These are phyloP conservation scores for Gonatopus flavifemur DNA, from an alignment of 1,140 invertebrate genomes.

Conservation along the genomic window DNA sequence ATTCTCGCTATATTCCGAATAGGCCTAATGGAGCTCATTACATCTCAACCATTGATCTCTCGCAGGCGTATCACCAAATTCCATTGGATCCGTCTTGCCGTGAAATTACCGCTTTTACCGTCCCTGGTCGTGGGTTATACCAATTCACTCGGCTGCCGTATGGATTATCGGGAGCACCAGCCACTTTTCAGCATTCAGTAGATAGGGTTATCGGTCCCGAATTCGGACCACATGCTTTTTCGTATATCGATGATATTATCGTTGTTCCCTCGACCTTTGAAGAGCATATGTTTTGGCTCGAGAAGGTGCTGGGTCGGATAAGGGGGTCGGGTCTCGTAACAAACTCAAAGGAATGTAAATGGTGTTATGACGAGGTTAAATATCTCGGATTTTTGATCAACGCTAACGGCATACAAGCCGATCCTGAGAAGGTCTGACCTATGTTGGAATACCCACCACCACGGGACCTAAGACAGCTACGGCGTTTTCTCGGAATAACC, in stretches of 20 bases:
- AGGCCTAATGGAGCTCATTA: constrained; percentile 3
- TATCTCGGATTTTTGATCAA: constrained; percentile 11
- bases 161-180: not conserved
- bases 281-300: constrained; percentile 19
- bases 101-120: constrained; percentile 1
- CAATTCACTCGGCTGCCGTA: not conserved
- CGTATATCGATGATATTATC: constrained; percentile 37
- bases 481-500: constrained; percentile 30
- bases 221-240: constrained; percentile 29
- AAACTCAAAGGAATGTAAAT: constrained; percentile 8
- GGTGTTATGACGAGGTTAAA: not conserved
- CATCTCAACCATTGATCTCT: constrained; percentile 3
- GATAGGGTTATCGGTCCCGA: constrained; percentile 28
- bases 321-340: not conserved
- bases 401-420: not conserved
- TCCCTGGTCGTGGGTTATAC: not conserved
- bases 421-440: constrained; percentile 5
- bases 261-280: constrained; percentile 23
- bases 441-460: constrained; percentile 19
- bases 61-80: constrained; percentile 8
- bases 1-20: no score
- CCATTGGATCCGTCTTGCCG: not conserved
- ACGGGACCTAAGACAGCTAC: constrained; percentile 16
- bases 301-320: not conserved
- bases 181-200: not conserved